Base-by-base conservation (phyloP, 2,888 invertebrate species). In the Diplolepis rosae region DNA sequence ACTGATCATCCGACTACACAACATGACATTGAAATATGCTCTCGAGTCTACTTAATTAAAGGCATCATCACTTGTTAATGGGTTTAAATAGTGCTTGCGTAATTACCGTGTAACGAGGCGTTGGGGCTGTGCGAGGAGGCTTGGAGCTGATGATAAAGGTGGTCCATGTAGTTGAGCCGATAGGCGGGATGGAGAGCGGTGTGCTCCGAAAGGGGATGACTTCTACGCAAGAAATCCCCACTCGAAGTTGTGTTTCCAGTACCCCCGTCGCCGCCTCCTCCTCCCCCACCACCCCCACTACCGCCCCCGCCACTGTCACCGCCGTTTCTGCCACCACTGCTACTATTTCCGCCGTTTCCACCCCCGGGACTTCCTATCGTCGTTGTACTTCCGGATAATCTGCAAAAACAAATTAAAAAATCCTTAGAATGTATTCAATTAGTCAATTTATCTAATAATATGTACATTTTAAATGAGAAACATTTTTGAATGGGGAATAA, bases 101-200 rank as follows among this genome's bases (percentile, higher is more conserved):
- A 84, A 89, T 90, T 90, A 94, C 94, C 94, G 88, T 94, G 93
- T 85, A 94, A 90, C 76, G 94, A 93, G 82, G 93, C 91, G 76
- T 92, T 90, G 75, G 93, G 92, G 87, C 92, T 92, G 85, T 88
- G 88, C 81, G 90, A 88, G 80, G 91, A 90, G 88, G 91, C 91
- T 88, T 94, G 93, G 83, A 94, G 93, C 80, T 93, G 90, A 73
- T 93, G 92, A 87, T 94, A 94, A 80, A 94, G 91, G 89, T 94
- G 94, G 90, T 94, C 94, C 93, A 94, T 94, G 90, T 94, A 94
- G 86, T 93, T 92, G 78, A 94, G 92, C 89, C 94, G 91, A 88
- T 93, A 94, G 77, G 94, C 93, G 81, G 93, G 93, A 90, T 93
- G 93, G 90, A 77, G 91, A 89, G 71, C 91, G 90, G 90, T 91